Evolutionary conservation across 2,113 vertebrate genomes (phyloP).

Genomic region (Antechinus flavipes): DNA sequence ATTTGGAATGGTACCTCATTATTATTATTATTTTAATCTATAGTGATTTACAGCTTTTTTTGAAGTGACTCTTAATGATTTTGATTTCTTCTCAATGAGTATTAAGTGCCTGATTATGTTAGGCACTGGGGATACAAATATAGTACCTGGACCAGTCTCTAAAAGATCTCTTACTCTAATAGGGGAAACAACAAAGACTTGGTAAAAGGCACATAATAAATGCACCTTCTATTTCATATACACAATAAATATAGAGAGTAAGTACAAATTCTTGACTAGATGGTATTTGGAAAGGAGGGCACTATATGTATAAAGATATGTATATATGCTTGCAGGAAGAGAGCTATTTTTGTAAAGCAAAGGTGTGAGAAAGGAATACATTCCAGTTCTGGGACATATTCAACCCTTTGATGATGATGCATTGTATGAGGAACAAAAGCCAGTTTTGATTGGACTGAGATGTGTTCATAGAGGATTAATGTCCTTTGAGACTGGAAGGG

Average conservation of each 20-base stretch:
- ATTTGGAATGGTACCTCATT: neutral
- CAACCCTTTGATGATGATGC: neutral
- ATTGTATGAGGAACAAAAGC: neutral
- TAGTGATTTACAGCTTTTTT: neutral
- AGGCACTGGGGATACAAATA: neutral
- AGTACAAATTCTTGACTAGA: neutral
- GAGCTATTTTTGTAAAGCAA: neutral
- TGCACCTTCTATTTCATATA: neutral
- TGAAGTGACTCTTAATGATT: neutral
- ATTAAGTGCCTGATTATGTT: neutral
- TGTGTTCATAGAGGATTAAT: neutral
- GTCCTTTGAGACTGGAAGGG: neutral
- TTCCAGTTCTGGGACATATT: neutral
- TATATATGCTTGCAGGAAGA: neutral
- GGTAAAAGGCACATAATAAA: neutral
- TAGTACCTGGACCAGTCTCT: neutral
- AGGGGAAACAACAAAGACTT: neutral
- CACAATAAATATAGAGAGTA: neutral
- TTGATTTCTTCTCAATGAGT: neutral
- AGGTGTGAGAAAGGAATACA: neutral
- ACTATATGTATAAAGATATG: neutral
- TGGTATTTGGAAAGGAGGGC: neutral
- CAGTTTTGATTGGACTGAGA: neutral
- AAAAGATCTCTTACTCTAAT: neutral
- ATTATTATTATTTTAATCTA: neutral